phyloP scores from a whole-genome alignment of 2,113 vertebrate species.

The Podarcis raffonei region DNA sequence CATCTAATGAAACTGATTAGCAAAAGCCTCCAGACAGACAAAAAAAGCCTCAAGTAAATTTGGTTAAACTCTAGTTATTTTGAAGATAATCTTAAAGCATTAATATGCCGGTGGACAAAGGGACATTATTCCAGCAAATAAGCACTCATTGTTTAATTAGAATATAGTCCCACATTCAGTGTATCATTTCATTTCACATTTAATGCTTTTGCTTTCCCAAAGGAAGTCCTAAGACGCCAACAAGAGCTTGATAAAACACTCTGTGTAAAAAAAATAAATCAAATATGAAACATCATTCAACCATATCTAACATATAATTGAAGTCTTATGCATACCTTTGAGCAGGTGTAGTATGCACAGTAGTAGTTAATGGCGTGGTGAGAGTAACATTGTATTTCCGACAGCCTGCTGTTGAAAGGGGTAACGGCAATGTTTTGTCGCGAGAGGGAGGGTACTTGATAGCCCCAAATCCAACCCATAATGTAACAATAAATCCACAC shows the following conservation, averaged over 20 bases:
- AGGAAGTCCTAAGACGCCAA: not conserved
- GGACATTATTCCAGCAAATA: not conserved
- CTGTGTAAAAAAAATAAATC: not conserved
- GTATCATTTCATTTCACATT: not conserved
- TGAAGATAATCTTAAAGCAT: not conserved
- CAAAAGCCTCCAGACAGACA: not conserved
- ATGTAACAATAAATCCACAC: constrained; percentile 71
- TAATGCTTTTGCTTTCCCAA: not conserved
- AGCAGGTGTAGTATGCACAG: not conserved
- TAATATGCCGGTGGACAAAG: not conserved
- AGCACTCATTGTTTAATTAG: not conserved
- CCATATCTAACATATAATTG: not conserved
- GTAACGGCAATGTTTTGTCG: constrained; percentile 66
- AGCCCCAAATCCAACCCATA: constrained; percentile 80
- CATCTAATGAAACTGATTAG: not conserved
- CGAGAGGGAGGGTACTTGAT: constrained; percentile 72
- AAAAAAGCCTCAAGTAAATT: no score
- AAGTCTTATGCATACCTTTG: constrained; percentile 1
- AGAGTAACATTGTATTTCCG: constrained; percentile 22
- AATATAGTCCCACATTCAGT: not conserved
- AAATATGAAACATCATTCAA: not conserved
- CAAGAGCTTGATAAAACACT: not conserved
- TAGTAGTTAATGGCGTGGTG: not conserved
- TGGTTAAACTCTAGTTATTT: not conserved
- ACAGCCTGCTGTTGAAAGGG: constrained; percentile 72